A percentile compares a stretch with the other conserved stretches of the same genome.
Conservation (phyloP, 2,113 vertebrate genomes). For the Apteryx owenii region DNA sequence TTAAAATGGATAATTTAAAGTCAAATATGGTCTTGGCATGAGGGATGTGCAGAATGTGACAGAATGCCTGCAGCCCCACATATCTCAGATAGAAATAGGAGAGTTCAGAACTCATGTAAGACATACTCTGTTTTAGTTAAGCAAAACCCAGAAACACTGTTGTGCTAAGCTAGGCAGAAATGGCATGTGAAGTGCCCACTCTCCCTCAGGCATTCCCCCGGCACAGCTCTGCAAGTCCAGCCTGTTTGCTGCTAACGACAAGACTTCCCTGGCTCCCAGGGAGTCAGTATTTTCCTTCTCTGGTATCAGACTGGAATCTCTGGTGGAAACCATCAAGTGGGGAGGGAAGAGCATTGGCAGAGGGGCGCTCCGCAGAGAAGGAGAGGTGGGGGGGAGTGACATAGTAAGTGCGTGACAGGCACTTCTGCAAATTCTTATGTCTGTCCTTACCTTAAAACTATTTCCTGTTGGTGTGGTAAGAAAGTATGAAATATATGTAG, state of each 20-base stretch:
- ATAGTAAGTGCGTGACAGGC: neutral
- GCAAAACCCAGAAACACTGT: neutral
- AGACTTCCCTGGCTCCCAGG: neutral
- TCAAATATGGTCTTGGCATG: neutral
- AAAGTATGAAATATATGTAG: neutral
- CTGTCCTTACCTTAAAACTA: neutral
- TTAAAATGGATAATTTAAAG: constrained; percentile 34
- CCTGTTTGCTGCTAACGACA: neutral
- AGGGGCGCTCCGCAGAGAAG: neutral
- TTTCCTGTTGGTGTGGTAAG: constrained; percentile 1
- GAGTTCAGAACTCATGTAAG: constrained; percentile 17
- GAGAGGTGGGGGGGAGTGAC: neutral
- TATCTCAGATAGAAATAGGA: neutral
- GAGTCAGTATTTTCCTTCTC: neutral
- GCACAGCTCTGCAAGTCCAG: neutral
- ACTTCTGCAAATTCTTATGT: neutral
- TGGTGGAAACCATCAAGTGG: neutral
- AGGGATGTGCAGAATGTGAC: neutral
- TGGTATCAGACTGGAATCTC: neutral
- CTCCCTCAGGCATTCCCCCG: neutral
- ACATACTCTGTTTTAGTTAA: neutral
- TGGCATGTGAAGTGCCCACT: neutral
- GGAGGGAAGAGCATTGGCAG: neutral
- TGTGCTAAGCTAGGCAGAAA: neutral
- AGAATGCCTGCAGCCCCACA: neutral